phyloP scores from a whole-genome alignment of 2,888 invertebrate species.

The Clostera curtula region DNA sequence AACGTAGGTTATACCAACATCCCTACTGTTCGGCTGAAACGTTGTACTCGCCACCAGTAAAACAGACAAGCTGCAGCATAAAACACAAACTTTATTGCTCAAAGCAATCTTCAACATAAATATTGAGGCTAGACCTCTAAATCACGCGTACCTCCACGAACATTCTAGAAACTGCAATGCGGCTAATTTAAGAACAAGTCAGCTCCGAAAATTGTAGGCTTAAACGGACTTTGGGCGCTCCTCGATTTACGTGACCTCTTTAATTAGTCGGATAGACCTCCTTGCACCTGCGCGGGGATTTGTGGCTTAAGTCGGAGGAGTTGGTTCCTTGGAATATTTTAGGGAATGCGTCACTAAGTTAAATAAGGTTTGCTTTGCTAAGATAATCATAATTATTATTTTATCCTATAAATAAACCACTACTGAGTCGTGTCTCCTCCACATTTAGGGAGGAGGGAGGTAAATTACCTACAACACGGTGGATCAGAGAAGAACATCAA shows the following conservation, averaged over 20 bases:
- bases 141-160: background rate
- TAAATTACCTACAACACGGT: too few relatives aligned
- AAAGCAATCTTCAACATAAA: background rate
- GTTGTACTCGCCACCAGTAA: too few relatives aligned
- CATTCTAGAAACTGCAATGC: conserved; percentile 27
- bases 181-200: conserved; percentile 31
- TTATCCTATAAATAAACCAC: too few relatives aligned
- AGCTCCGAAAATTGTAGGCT: conserved; percentile 40
- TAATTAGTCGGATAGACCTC: conserved; percentile 55
- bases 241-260: conserved; percentile 46
- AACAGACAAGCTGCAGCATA: too few relatives aligned
- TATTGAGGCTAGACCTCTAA: background rate
- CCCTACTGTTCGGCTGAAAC: too few relatives aligned
- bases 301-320: conserved; percentile 35
- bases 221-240: conserved; percentile 34
- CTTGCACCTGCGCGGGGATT: conserved; percentile 55
- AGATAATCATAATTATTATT: too few relatives aligned
- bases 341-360: conserved; percentile 8
- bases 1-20: too few relatives aligned
- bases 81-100: background rate
- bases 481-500: too few relatives aligned
- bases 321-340: conserved; percentile 22
- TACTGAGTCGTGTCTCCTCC: too few relatives aligned
- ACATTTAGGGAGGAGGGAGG: too few relatives aligned
- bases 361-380: conserved; percentile 12